phyloP scores from a whole-genome alignment of 2,888 invertebrate genomes.

The Magallana nippona region DNA sequence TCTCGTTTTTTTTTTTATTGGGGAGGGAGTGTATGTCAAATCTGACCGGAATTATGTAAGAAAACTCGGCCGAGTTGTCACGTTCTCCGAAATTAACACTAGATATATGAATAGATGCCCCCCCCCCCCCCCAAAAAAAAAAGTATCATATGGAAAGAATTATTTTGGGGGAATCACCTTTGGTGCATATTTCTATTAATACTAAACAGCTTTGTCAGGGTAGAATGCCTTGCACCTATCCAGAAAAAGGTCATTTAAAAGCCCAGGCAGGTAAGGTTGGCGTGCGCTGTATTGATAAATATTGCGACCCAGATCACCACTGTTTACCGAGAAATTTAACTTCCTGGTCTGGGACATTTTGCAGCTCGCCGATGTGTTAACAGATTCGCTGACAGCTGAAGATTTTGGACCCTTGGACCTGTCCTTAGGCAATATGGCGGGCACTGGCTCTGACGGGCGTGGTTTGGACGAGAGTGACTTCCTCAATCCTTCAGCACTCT shows the following conservation, averaged over 20 bases:
- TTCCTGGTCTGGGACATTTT: slow-evolving; percentile 29
- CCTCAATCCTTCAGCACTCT: slow-evolving; percentile 45
- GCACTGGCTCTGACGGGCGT: neutral
- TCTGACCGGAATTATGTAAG: too few species aligned
- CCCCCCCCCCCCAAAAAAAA: too few species aligned
- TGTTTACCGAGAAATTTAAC: neutral
- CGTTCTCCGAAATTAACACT: too few species aligned
- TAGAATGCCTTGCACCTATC: neutral
- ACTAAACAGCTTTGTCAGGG: too few species aligned
- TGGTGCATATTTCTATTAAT: too few species aligned
- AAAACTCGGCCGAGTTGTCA: too few species aligned
- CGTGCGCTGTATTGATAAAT: slow-evolving; percentile 1
- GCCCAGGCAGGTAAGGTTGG: neutral
- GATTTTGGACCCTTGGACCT: slow-evolving; percentile 46
- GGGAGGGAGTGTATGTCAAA: too few species aligned
- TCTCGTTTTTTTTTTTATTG: too few species aligned
- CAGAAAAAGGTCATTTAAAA: neutral
- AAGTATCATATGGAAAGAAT: too few species aligned
- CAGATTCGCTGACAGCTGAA: slow-evolving; percentile 43
- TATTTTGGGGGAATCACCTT: too few species aligned
- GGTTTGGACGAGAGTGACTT: slow-evolving; percentile 49
- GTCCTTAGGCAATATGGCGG: slow-evolving; percentile 35
- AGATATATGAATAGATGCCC: too few species aligned
- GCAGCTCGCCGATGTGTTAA: slow-evolving; percentile 51
- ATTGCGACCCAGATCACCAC: slow-evolving; percentile 27